Conservation (phyloP, 2,113 vertebrate species). For the Pan troglodytes region NHGRI_mPanTro3-v2.1_pri NC_072414.2:66885501-66886000, state of each 20-base stretch:
- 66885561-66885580: too few species aligned
- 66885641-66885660: too few species aligned
- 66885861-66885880: slow-evolving; percentile 66
- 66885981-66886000: slow-evolving; percentile 67
- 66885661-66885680: too few species aligned
- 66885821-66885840: slow-evolving; percentile 4
- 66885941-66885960: slow-evolving; percentile 61
- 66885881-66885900: slow-evolving; percentile 65
- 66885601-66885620: too few species aligned
- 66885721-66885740: too few species aligned
- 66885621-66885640: too few species aligned
- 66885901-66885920: slow-evolving; percentile 46
- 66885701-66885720: too few species aligned
- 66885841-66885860: slow-evolving; percentile 43
- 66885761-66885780: not conserved
- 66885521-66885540: too few species aligned
- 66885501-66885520: too few species aligned
- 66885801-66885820: not conserved
- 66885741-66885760: not conserved
- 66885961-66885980: slow-evolving; percentile 68
- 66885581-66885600: too few species aligned
- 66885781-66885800: not conserved
- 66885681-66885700: too few species aligned
- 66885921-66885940: slow-evolving; percentile 68
- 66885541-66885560: too few species aligned